Base-by-base conservation (phyloP, 2,797 vertebrate species). In the Neosilurus mollespiculum region DNA sequence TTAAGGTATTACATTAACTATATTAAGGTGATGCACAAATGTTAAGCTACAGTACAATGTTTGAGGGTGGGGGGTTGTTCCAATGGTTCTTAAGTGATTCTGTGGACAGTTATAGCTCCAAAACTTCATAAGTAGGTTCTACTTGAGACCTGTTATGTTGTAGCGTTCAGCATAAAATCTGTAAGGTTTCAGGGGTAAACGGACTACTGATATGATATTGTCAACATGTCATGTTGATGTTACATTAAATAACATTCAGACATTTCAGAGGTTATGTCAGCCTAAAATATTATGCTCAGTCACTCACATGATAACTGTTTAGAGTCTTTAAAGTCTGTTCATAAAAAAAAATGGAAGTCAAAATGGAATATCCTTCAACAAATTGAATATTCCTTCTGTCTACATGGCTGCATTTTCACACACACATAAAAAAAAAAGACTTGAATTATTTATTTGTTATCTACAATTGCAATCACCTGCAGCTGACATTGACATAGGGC, bases 401-500 rank as follows among this genome's bases (percentile, higher is more conserved):
- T 62, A 64, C 69, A 9, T 80, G n/a, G 37, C 26, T 24, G 83
- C 78, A 64, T 75, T 72, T 71, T 78, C 80, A 66, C 64, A 24
- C 30, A 64, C 80, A 69, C 54, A 73, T 54, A 85, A 81, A 85
- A 85, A 83, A 49, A 83, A 86, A 73, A 53, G 51, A 58, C 84
- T 86, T 93, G 90, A 90, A 93, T 94, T 92, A 94, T 94, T 94
- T 93, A 94, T 94, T 91, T 89, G 83, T 83, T 85, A 89, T 94
- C 89, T 91, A 94, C 93, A 94, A 93, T 93, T 89, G 89, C 91
- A 93, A 94, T 94, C 93, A 93, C 91, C 93, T 92, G 87, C 84
- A 90, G 78, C 81, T 93, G 92, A 88, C 93, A 89, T 89, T 93
- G 93, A 93, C 92, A 84, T 92, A 93, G 87, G 83, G 88, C 85